Conservation (phyloP, 2,797 vertebrate genomes). For the Meda fulgida region DNA sequence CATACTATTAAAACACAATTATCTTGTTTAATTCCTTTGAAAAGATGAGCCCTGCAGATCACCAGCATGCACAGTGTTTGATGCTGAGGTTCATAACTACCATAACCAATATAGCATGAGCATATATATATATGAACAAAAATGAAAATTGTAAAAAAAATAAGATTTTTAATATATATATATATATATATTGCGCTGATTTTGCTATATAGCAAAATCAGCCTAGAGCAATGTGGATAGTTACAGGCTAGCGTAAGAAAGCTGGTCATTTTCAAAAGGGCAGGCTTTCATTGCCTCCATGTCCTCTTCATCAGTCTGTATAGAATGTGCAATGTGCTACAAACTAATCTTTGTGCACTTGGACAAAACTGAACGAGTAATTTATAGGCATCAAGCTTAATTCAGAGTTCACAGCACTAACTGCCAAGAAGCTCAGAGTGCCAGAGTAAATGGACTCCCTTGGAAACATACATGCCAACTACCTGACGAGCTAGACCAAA, state of each 20-base stretch:
- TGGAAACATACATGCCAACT: not conserved
- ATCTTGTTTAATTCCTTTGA: not conserved
- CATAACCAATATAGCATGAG: too few relatives aligned
- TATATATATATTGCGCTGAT: too few relatives aligned
- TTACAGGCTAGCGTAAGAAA: not conserved
- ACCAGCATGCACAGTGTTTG: not conserved
- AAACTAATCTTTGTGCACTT: constrained; percentile 23
- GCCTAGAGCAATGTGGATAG: not conserved
- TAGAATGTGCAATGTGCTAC: constrained; percentile 14
- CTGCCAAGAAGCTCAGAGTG: not conserved
- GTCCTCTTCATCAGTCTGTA: constrained; percentile 17
- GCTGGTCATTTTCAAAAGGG: not conserved
- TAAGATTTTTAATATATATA: too few relatives aligned
- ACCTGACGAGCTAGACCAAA: constrained; percentile 2
- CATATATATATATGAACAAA: too few relatives aligned
- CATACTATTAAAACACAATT: not conserved
- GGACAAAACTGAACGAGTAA: constrained; percentile 1
- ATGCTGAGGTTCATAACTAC: not conserved
- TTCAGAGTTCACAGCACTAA: constrained; percentile 16
- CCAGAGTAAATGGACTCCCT: constrained; percentile 2
- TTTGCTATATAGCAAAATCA: too few relatives aligned
- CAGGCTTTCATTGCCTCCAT: not conserved
- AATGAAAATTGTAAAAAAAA: too few relatives aligned
- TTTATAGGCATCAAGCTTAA: constrained; percentile 29
- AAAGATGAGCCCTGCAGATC: not conserved